Conservation (phyloP, 2,888 invertebrate species). For the Dascillus cervinus region DNA sequence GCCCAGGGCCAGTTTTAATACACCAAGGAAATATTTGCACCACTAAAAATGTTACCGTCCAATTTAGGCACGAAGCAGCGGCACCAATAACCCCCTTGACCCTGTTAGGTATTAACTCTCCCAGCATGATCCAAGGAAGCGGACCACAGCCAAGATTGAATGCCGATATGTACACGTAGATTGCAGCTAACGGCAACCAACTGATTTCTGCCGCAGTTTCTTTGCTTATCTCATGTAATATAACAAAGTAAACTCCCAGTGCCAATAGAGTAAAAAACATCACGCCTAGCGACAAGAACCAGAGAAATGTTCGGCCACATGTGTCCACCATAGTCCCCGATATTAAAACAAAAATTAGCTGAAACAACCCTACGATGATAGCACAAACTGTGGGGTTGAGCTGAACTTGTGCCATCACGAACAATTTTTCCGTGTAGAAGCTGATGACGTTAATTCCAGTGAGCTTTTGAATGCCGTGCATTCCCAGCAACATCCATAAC, state of each 20-base stretch:
- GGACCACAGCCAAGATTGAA: conserved; percentile 45
- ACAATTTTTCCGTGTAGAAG: conserved; percentile 66
- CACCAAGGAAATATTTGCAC: conserved; percentile 42
- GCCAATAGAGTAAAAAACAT: conserved; percentile 61
- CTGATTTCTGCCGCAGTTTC: conserved; percentile 22
- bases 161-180: conserved; percentile 39
- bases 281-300: conserved; percentile 63
- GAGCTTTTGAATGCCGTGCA: conserved; percentile 64
- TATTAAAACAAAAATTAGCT: conserved; percentile 59
- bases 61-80: conserved; percentile 41
- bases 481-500: conserved; percentile 32
- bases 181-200: conserved; percentile 38
- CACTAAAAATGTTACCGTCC: conserved; percentile 39
- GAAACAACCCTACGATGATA: conserved; percentile 70
- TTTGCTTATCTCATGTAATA: conserved; percentile 43
- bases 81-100: conserved; percentile 36
- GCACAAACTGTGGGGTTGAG: conserved; percentile 55
- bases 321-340: conserved; percentile 66
- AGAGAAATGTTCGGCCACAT: conserved; percentile 66
- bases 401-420: conserved; percentile 59
- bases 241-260: conserved; percentile 63
- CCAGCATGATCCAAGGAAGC: conserved; percentile 45
- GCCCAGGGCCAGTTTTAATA: conserved; percentile 26
- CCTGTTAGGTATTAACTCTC: conserved; percentile 44
- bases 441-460: conserved; percentile 74